phyloP scores from a whole-genome alignment of 2,797 vertebrate genomes.

The Eurystomus glaucurus region DNA sequence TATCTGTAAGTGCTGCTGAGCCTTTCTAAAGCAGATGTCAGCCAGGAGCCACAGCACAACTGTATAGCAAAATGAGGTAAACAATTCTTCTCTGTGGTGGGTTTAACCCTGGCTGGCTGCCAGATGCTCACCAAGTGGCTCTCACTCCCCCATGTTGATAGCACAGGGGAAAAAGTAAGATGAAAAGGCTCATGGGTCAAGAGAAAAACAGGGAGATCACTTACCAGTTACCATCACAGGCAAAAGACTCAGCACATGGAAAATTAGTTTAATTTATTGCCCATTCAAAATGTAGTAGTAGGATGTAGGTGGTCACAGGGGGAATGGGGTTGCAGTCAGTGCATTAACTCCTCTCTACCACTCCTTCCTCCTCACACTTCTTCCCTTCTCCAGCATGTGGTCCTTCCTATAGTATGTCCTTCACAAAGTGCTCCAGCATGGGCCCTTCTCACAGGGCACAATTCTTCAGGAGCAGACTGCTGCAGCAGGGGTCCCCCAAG shows the following conservation, averaged over 20 bases:
- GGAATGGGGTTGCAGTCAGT: not conserved
- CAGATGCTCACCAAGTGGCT: not conserved
- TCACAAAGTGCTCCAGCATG: not conserved
- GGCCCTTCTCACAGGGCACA: fast-evolving
- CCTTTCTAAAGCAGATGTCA: not conserved
- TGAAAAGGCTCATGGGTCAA: not conserved
- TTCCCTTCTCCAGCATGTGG: not conserved
- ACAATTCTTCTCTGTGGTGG: not conserved
- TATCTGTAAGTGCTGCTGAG: not conserved
- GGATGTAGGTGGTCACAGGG: not conserved
- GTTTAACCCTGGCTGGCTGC: not conserved
- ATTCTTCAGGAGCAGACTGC: not conserved
- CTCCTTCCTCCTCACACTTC: not conserved
- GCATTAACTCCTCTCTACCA: not conserved
- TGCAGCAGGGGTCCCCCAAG: not conserved
- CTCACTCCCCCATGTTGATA: fast-evolving
- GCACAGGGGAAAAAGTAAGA: not conserved
- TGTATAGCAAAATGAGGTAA: not conserved
- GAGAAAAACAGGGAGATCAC: not conserved
- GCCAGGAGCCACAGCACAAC: not conserved
- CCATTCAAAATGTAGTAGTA: not conserved
- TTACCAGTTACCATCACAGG: not conserved
- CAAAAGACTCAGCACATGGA: not conserved
- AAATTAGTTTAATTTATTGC: not conserved
- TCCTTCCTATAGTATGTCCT: not conserved